A percentile compares a stretch with the other conserved stretches of the same genome.
phyloP scores from a whole-genome alignment of 2,888 invertebrate species.

The Heliconius hortense region DNA sequence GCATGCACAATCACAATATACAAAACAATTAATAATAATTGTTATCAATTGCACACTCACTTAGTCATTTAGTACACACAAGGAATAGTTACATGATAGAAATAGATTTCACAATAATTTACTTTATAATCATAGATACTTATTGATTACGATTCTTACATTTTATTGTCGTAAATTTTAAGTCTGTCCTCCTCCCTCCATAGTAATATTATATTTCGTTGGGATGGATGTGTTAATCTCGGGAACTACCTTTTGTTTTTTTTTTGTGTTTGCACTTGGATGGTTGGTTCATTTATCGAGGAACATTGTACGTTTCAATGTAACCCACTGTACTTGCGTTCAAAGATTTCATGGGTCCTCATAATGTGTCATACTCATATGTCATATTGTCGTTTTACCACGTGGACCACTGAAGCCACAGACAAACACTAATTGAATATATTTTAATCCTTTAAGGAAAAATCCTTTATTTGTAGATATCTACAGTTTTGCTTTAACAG shows the following conservation, averaged over 20 bases:
- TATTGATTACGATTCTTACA: neutral
- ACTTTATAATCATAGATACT: neutral
- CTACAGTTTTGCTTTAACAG: neutral
- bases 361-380: neutral
- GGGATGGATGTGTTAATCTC: neutral
- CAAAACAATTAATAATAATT: constrained; percentile 42
- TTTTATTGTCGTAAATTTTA: too few species aligned
- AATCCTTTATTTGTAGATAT: neutral
- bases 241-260: too few species aligned
- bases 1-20: constrained; percentile 41
- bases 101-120: constrained; percentile 23
- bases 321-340: too few species aligned
- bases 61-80: constrained; percentile 31
- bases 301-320: too few species aligned
- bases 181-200: neutral
- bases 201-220: neutral
- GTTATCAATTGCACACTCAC: constrained; percentile 42
- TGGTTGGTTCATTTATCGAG: too few species aligned
- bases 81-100: constrained; percentile 8
- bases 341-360: neutral
- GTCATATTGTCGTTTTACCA: neutral
- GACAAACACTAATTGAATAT: neutral
- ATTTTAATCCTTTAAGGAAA: neutral
- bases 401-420: neutral
- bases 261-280: too few species aligned